Evolutionary conservation across 1,140 invertebrate species (phyloP).

Genomic region (Chrysopa pallens): DNA sequence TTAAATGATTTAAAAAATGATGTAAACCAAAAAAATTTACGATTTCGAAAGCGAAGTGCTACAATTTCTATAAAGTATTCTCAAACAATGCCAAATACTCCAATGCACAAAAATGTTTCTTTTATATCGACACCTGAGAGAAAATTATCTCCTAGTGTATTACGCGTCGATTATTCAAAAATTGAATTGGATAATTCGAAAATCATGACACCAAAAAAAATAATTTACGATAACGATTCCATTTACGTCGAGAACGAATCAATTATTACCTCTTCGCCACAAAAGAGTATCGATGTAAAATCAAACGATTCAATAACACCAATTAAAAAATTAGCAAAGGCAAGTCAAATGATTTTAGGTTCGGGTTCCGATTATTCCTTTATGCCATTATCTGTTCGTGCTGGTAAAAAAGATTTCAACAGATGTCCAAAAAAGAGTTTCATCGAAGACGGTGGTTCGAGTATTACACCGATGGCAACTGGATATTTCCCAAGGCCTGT

Average conservation of each 20-base stretch:
- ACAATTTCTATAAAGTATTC: slow-evolving; percentile 8
- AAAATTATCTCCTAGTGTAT: slow-evolving; percentile 14
- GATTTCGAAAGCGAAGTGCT: neutral
- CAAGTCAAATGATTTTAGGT: neutral
- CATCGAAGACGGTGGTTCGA: slow-evolving; percentile 40
- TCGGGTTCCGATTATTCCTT: slow-evolving; percentile 16
- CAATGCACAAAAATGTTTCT: slow-evolving; percentile 6
- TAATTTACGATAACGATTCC: too few species aligned
- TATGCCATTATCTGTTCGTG: slow-evolving; percentile 17
- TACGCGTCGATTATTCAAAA: slow-evolving; percentile 17
- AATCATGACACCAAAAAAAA: too few species aligned
- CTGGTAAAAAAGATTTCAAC: slow-evolving; percentile 33
- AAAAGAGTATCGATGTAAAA: too few species aligned
- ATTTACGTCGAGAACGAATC: too few species aligned
- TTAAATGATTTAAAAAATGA: slow-evolving; percentile 12
- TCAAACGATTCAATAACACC: neutral
- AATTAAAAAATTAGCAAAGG: neutral
- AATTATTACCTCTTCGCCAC: too few species aligned
- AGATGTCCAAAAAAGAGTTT: slow-evolving; percentile 34
- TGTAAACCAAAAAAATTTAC: neutral
- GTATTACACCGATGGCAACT: slow-evolving; percentile 33
- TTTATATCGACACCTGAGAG: slow-evolving; percentile 2
- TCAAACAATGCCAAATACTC: slow-evolving; percentile 17
- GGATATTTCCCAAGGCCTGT: slow-evolving; percentile 41
- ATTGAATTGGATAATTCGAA: neutral